A percentile compares a stretch with the other conserved stretches of the same genome.
These are phyloP conservation scores for Cataglyphis albicans DNA, from an alignment of 2,888 invertebrate genomes.

Conservation along the genomic window DNA sequence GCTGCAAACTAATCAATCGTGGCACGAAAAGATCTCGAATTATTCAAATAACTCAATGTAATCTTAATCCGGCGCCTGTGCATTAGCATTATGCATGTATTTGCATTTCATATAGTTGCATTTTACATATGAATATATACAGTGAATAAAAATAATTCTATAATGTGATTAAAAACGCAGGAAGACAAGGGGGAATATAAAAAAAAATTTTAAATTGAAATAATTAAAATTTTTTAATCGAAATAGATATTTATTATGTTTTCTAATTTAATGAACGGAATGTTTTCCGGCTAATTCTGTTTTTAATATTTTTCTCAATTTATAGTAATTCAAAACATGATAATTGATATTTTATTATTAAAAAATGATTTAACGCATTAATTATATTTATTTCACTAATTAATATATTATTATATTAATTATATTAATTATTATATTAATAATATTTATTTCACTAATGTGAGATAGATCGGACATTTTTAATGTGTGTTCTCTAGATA, in stretches of 20 bases:
- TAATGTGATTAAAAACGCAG: not conserved
- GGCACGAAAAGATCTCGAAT: not conserved
- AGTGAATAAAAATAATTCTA: not conserved
- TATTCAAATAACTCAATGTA: constrained; percentile 16
- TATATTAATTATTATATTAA: not conserved
- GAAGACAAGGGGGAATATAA: not conserved
- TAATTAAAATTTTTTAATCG: not conserved
- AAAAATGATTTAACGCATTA: not conserved
- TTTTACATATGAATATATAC: not conserved
- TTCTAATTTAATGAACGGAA: not conserved
- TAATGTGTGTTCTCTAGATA: not conserved
- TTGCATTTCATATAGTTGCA: not conserved
- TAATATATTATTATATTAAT: not conserved
- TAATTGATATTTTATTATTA: not conserved
- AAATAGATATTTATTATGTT: not conserved
- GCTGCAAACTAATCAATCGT: constrained; percentile 6
- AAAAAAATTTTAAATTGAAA: not conserved
- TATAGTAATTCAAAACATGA: not conserved
- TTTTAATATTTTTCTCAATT: not conserved
- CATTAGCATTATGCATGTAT: not conserved
- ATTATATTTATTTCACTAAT: not conserved
- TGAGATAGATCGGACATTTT: not conserved
- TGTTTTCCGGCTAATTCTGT: not conserved
- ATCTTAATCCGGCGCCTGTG: not conserved
- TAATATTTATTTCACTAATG: not conserved